Percentiles rank a stretch among this genome's conserved stretches.
These are phyloP conservation scores for Chiloscyllium plagiosum DNA, from an alignment of 2,113 vertebrate species.

Conservation along the genomic window DNA sequence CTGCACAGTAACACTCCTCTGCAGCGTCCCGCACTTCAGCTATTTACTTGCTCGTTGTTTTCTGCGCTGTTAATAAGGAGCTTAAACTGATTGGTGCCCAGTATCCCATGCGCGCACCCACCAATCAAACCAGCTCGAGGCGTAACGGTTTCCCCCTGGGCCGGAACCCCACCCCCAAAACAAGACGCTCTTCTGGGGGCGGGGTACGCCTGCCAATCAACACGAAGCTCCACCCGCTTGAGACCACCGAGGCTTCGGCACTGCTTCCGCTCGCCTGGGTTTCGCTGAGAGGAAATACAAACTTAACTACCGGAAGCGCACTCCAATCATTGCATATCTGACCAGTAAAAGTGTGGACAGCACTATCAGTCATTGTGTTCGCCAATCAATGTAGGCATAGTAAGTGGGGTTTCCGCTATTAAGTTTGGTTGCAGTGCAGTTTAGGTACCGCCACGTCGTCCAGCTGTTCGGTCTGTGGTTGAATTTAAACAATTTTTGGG, in stretches of 20 bases:
- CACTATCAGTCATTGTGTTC: background rate
- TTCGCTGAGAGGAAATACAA: background rate
- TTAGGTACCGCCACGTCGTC: constrained; percentile 22
- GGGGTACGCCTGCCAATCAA: background rate
- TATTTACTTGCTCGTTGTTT: too few relatives aligned
- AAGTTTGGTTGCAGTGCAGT: background rate
- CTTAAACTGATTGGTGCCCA: too few relatives aligned
- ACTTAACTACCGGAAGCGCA: background rate
- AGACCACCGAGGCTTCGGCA: background rate
- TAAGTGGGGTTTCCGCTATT: background rate
- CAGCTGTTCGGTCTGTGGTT: constrained; percentile 12
- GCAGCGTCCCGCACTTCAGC: too few relatives aligned
- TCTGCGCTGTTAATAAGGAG: too few relatives aligned
- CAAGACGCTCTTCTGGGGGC: too few relatives aligned
- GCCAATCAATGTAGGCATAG: background rate
- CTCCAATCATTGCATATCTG: background rate
- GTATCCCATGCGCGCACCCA: too few relatives aligned
- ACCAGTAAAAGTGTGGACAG: background rate
- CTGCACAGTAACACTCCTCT: too few relatives aligned
- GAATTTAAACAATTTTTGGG: constrained; percentile 13
- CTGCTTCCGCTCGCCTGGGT: background rate
- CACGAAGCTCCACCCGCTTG: background rate
- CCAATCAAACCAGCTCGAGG: background rate
- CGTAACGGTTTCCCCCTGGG: background rate
- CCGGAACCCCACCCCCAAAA: background rate